These are phyloP conservation scores for Lamproptera curius DNA, from an alignment of 2,888 invertebrate genomes.

Conservation along the genomic window DNA sequence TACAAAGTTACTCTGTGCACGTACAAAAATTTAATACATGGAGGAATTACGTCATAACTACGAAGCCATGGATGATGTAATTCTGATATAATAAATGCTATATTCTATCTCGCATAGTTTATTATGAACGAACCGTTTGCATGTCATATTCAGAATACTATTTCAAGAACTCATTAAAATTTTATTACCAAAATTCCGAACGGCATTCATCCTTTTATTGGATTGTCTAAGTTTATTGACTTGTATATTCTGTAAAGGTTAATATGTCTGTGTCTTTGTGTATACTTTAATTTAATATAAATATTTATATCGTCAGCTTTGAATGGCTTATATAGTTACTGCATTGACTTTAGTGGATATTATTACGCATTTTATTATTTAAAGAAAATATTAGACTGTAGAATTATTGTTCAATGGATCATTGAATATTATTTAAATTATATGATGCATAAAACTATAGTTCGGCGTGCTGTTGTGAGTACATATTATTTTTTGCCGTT, in stretches of 20 bases:
- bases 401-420: too few relatives aligned
- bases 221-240: background rate
- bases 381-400: too few relatives aligned
- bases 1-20: conserved; percentile 5
- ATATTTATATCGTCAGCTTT: too few relatives aligned
- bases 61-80: conserved; percentile 10
- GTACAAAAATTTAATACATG: conserved; percentile 3
- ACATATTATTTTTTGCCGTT: too few relatives aligned
- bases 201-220: background rate
- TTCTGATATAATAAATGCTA: background rate
- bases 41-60: conserved; percentile 11
- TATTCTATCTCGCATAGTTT: background rate
- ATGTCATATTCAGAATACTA: background rate
- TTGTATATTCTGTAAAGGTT: background rate
- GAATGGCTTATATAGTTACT: too few relatives aligned
- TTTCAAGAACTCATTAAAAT: background rate
- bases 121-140: background rate
- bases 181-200: background rate
- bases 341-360: too few relatives aligned
- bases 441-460: too few relatives aligned
- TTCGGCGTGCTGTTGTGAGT: too few relatives aligned
- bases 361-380: too few relatives aligned
- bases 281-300: too few relatives aligned
- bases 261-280: too few relatives aligned
- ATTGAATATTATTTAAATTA: too few relatives aligned